Conservation (phyloP, 2,888 invertebrate genomes). For the Phalangium opilio region DNA sequence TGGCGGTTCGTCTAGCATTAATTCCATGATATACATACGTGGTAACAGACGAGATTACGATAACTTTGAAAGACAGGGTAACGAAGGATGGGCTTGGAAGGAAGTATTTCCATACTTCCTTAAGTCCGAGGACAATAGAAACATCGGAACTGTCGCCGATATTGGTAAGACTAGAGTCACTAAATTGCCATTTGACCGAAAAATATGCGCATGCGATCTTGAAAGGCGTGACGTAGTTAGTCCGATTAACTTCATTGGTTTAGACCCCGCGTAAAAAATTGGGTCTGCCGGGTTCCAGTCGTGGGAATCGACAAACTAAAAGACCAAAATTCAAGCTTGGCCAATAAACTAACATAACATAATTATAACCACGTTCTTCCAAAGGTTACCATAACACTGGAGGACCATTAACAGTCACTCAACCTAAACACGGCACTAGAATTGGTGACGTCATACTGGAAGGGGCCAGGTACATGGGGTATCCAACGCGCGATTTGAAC, state of each 20-base stretch:
- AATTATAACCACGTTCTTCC: no score
- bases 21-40: slow-evolving; percentile 92
- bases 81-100: slow-evolving; percentile 72
- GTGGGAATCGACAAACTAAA: not conserved
- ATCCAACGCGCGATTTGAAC: slow-evolving; percentile 20
- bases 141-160: not conserved
- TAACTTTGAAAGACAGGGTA: slow-evolving; percentile 73
- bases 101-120: slow-evolving; percentile 67
- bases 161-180: no score
- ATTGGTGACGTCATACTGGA: slow-evolving; percentile 19
- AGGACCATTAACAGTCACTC: slow-evolving; percentile 20
- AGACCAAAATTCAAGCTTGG: not conserved
- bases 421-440: slow-evolving; percentile 17
- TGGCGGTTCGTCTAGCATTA: slow-evolving; percentile 81
- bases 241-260: no score
- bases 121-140: slow-evolving; percentile 31
- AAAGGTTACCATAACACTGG: slow-evolving; percentile 21
- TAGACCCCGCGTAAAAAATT: no score
- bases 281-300: not conserved
- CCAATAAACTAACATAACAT: no score
- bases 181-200: no score
- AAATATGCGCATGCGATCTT: no score
- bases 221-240: no score
- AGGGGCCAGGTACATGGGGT: slow-evolving; percentile 19
- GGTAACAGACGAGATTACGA: slow-evolving; percentile 77